A percentile compares a stretch with the other conserved stretches of the same genome.
These are phyloP conservation scores for Portevinia maculata DNA, from an alignment of 2,888 invertebrate genomes.

Conservation along the genomic window DNA sequence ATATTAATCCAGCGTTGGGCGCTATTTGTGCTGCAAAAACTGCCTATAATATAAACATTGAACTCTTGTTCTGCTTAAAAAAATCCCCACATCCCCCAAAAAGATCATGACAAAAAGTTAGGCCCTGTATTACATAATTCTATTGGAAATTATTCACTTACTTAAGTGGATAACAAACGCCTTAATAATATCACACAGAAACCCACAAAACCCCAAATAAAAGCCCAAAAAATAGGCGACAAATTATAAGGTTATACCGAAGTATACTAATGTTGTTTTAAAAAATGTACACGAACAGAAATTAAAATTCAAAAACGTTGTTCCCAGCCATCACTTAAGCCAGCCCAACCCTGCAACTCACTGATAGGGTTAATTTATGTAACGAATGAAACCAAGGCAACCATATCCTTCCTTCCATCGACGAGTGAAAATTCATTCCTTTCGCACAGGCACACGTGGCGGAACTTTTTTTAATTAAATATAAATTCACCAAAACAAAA, in stretches of 20 bases:
- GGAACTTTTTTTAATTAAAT: constrained; percentile 71
- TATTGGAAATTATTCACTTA: constrained; percentile 67
- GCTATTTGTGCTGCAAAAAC: no score
- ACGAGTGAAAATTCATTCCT: constrained; percentile 17
- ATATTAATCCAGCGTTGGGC: no score
- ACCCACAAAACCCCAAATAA: not conserved
- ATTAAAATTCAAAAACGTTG: constrained; percentile 59
- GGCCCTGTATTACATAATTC: no score
- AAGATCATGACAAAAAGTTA: no score
- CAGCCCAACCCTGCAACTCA: not conserved
- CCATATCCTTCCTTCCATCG: constrained; percentile 1
- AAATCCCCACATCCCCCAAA: not conserved
- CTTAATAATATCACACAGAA: constrained; percentile 30
- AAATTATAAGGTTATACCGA: constrained; percentile 34
- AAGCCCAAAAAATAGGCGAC: constrained; percentile 13
- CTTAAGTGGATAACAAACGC: constrained; percentile 68
- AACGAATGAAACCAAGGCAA: constrained; percentile 56
- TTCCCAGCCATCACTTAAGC: not conserved
- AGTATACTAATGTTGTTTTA: constrained; percentile 49
- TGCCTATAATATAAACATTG: no score
- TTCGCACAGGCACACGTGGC: constrained; percentile 38
- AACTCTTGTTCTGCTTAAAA: no score
- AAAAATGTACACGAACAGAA: constrained; percentile 45
- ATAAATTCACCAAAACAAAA: constrained; percentile 66
- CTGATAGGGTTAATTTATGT: constrained; percentile 64